Base-by-base conservation (phyloP, 2,113 vertebrate species). In the Lophius piscatorius region DNA sequence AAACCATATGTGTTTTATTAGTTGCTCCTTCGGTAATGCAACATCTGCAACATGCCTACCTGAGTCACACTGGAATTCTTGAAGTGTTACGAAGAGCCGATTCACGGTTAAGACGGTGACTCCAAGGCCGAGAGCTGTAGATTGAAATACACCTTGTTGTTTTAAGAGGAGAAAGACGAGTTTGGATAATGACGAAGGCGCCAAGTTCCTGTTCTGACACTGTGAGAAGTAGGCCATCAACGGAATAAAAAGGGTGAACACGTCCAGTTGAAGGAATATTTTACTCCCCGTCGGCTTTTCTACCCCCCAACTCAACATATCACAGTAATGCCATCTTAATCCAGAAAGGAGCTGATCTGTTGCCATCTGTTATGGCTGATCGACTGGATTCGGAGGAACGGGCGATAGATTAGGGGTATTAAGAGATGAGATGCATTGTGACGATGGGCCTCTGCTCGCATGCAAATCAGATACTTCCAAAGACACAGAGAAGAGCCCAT, bases 321-420 rank as follows among this genome's bases (percentile, higher is more conserved):
- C 49, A 64, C 67, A 44, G 29, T 81, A 79, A 88, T 72, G 54
- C 33, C 69, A 59, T 38, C 63, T 74, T 74, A 78, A 72, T 81
- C 76, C 71, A 66, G 74, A 55, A 34, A 58, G 49, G 29, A 76
- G 28, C 36, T 39, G 34, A 52, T 55, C 46, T 22, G 14, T 41
- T 52, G 33, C 81, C 85, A 84, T 89, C 85, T 86, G 83, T 54
- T 73, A 67, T 13, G 63, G 70, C 34, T 69, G 51, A 76, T 61
- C 60, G 29, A 49, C 49, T 51, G 8, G 29, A 35, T 23, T 65
- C 57, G 20, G 28, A 9, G 50, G 63, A 73, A 46, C 48, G 62
- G 76, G 70, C 41, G 62, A 35, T 56, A 76, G 76, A 86, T 86
- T 82, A 85, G 24, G 10, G 28, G 24, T 8, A 84, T 87, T 82